phyloP scores from a whole-genome alignment of 1,140 invertebrate species.

The Gryllus bimaculatus region DNA sequence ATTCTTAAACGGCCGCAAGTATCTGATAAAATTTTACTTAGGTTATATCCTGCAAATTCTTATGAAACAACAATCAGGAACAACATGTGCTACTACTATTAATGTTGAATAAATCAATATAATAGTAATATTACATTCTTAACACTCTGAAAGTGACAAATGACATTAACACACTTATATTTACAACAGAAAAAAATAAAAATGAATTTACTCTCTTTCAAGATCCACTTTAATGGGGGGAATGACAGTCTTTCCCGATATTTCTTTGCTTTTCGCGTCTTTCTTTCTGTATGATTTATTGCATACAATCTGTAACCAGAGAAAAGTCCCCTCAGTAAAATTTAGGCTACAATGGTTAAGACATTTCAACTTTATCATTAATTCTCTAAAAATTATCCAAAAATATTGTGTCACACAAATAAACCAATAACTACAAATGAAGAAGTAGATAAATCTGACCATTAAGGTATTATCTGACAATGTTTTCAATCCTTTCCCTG shows the following conservation, averaged over 20 bases:
- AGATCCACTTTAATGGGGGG: not conserved
- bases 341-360: not conserved
- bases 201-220: not conserved
- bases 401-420: not conserved
- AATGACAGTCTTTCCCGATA: not conserved
- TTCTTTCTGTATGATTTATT: not conserved
- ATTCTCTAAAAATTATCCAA: not conserved
- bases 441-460: not conserved
- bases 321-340: not conserved
- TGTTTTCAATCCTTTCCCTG: conserved; percentile 20
- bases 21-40: conserved; percentile 44
- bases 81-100: too few species aligned
- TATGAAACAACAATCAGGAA: too few species aligned
- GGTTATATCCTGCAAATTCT: too few species aligned
- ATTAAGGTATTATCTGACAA: not conserved
- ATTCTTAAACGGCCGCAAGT: conserved; percentile 59
- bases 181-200: too few species aligned
- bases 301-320: not conserved
- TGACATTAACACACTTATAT: too few species aligned
- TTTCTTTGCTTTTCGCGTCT: not conserved
- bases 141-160: too few species aligned
- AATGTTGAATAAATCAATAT: too few species aligned
- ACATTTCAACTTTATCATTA: not conserved
- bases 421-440: not conserved
- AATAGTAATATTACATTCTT: too few species aligned